Conservation (phyloP, 2,797 vertebrate genomes). For the Anas acuta region DNA sequence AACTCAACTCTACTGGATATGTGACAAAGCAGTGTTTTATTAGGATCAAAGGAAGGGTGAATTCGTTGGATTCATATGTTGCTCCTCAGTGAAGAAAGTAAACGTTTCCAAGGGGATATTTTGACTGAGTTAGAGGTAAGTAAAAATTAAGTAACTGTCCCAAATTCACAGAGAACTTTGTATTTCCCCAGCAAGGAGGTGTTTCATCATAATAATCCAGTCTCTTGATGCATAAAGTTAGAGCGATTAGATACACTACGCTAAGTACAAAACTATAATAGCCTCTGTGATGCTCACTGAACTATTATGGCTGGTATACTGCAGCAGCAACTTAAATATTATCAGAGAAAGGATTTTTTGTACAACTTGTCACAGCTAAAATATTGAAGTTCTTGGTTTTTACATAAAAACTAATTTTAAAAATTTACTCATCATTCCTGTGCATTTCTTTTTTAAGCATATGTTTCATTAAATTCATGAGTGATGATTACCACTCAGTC, state of each 20-base stretch:
- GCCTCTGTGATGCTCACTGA: not conserved
- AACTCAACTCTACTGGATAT: rapidly evolving
- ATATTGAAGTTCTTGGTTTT: not conserved
- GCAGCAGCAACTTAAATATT: not conserved
- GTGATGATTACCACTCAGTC: not conserved
- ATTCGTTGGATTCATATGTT: not conserved
- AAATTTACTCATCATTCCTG: rapidly evolving
- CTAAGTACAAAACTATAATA: too few relatives aligned
- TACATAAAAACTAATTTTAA: not conserved
- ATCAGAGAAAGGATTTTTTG: not conserved
- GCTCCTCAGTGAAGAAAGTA: not conserved
- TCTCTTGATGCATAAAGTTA: not conserved
- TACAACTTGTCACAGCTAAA: not conserved
- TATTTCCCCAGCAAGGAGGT: not conserved
- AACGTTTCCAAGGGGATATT: not conserved
- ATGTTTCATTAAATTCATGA: not conserved
- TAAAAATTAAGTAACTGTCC: not conserved
- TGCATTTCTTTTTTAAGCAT: not conserved
- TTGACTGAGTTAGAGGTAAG: not conserved
- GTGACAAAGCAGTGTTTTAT: not conserved
- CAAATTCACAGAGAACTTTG: not conserved
- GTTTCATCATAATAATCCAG: not conserved
- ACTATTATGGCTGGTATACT: not conserved
- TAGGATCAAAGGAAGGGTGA: not conserved
- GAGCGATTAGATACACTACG: not conserved